Conservation (phyloP, 2,113 vertebrate species). For the Microtus pennsylvanicus region DNA sequence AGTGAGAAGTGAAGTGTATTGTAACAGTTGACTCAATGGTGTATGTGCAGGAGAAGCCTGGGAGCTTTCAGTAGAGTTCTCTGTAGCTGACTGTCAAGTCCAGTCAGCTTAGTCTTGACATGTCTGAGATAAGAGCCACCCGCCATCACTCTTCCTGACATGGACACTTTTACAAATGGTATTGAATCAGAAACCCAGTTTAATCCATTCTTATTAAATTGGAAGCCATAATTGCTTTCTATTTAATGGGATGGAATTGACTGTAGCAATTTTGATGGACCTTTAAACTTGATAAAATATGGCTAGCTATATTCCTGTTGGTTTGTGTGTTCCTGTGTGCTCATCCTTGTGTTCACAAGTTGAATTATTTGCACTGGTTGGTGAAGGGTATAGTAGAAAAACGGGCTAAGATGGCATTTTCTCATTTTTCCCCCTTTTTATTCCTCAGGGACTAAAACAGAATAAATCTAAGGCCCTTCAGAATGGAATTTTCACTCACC, state of each 20-base stretch:
- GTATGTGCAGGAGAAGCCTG: neutral
- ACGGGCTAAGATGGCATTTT: neutral
- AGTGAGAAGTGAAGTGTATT: neutral
- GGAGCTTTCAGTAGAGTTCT: neutral
- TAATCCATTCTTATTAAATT: conserved; percentile 71
- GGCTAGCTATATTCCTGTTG: conserved; percentile 26
- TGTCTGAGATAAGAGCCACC: conserved; percentile 52
- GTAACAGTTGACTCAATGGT: neutral
- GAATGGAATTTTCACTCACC: conserved; percentile 40
- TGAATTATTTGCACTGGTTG: neutral
- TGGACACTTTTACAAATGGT: conserved; percentile 44
- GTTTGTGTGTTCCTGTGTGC: neutral
- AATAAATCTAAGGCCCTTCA: conserved; percentile 52
- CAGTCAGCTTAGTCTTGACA: conserved; percentile 21
- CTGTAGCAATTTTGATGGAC: conserved; percentile 65
- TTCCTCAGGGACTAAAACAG: conserved; percentile 23
- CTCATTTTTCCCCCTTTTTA: conserved; percentile 1
- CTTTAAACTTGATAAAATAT: conserved; percentile 61
- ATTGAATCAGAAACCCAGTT: conserved; percentile 66
- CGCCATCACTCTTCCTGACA: conserved; percentile 56
- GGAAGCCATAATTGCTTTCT: conserved; percentile 71
- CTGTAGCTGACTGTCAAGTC: neutral
- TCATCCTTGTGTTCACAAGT: neutral
- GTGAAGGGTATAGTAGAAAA: neutral
- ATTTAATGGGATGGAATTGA: conserved; percentile 74